phyloP scores from a whole-genome alignment of 2,888 invertebrate genomes.

The Hyalella azteca region DNA sequence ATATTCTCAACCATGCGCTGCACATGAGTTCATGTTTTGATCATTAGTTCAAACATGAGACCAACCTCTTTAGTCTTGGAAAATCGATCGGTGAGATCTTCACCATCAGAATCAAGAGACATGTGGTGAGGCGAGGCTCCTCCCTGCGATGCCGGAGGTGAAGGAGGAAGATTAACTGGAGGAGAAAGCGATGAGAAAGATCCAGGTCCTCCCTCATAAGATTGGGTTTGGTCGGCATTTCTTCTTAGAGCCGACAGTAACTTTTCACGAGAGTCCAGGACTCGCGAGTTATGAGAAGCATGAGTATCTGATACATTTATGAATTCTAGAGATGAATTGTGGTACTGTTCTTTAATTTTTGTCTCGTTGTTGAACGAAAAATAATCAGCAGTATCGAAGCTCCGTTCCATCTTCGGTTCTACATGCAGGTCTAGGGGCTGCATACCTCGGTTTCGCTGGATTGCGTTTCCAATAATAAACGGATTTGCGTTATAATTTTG shows the following conservation, averaged over 20 bases:
- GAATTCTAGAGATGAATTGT: not conserved
- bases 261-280: conserved; percentile 7
- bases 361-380: not conserved
- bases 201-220: not conserved
- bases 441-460: not conserved
- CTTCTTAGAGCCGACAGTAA: not conserved
- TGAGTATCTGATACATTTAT: too few species aligned
- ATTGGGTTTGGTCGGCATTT: not conserved
- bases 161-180: conserved; percentile 19
- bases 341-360: not conserved
- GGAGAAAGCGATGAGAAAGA: not conserved
- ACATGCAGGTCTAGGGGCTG: conserved; percentile 19
- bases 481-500: not conserved
- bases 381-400: not conserved
- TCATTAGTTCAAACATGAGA: not conserved
- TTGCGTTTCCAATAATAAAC: not conserved
- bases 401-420: not conserved
- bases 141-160: conserved; percentile 33
- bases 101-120: conserved; percentile 12
- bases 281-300: not conserved
- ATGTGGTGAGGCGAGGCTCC: conserved; percentile 23
- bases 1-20: too few species aligned
- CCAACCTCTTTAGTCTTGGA: conserved; percentile 7
- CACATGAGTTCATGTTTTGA: too few species aligned
- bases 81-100: not conserved